Base-by-base conservation (phyloP, 2,797 vertebrate species). In the Darevskia mixta region DNA sequence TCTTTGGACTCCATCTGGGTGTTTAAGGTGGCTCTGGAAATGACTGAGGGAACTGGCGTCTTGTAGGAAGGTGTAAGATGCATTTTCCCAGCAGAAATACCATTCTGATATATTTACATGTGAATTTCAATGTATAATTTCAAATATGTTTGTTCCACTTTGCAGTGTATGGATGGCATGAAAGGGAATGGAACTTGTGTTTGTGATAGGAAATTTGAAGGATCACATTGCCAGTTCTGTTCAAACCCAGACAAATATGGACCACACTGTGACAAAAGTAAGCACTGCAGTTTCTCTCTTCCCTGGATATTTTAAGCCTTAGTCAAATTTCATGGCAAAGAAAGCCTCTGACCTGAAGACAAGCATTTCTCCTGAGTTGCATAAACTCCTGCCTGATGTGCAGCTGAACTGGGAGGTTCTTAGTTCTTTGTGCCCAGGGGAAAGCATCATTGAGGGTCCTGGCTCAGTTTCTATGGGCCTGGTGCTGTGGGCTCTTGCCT, bases 151-250 rank as follows among this genome's bases (percentile, higher is more conserved):
- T 91, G 17, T 89, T 88, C 82, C 88, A 35, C 82, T 41, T 89
- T 75, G 18, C 93, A 99, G 99, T 99, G 98, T 41, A 43, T 90
- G 11, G 98, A 99, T 0, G 98, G 98, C 1, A 92, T 98, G 0
- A 17, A 76, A 3, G 98, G 98, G 89, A 98, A 98, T 0, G 99
- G 99, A 0, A 97, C 96, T 0, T 99, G 99, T 76, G 0, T 95
- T 61, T 99, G 99, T 91, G 89, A 97, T 20, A 69, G 91, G 1
- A 97, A 96, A 81, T 99, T 98, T 94, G 94, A 93, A 23, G 99
- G 99, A 10, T 98, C 97, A 0, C 96, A 10, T 2, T 99, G 99
- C 90, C 98, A 98, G 82, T 97, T 98, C 94, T 99, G 99, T 93
- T 94, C 96, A 0, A 93, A 97, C 45, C 89, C 96, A 49, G 92